Evolutionary conservation across 2,797 vertebrate species (phyloP).

Genomic region (Parotocinclus haroldoi): DNA sequence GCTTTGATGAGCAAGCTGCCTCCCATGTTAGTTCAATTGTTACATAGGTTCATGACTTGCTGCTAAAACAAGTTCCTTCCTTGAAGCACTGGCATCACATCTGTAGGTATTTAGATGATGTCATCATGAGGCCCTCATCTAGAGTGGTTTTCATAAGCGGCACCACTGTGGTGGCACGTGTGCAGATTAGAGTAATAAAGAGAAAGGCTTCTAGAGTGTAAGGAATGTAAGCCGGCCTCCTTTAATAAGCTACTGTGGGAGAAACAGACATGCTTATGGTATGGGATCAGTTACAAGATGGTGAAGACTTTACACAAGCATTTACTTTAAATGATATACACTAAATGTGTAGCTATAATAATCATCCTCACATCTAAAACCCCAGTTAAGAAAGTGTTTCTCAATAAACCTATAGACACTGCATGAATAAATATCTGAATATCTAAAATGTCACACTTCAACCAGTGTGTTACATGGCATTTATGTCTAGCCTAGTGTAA

Average conservation of each 20-base stretch:
- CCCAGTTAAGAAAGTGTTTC: too few relatives aligned
- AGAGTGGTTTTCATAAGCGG: slow-evolving; percentile 3
- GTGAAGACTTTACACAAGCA: too few relatives aligned
- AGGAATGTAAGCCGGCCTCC: slow-evolving; percentile 64
- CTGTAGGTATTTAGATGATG: slow-evolving; percentile 21
- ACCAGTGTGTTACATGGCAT: too few relatives aligned
- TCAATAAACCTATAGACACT: too few relatives aligned
- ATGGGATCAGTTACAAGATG: slow-evolving; percentile 13
- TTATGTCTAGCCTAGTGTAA: too few relatives aligned
- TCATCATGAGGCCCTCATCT: slow-evolving; percentile 12
- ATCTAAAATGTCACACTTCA: too few relatives aligned
- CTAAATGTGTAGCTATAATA: too few relatives aligned
- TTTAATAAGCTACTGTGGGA: slow-evolving; percentile 60
- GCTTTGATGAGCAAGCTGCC: slow-evolving; percentile 47
- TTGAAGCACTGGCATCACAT: slow-evolving; percentile 9
- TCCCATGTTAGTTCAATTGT: slow-evolving; percentile 49
- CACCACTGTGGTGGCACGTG: slow-evolving; percentile 27
- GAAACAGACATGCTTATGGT: background rate
- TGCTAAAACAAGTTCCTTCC: slow-evolving; percentile 10
- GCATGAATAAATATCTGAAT: too few relatives aligned
- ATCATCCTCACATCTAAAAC: too few relatives aligned
- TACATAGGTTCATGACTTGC: slow-evolving; percentile 1
- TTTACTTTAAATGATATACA: too few relatives aligned
- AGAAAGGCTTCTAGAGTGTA: slow-evolving; percentile 63
- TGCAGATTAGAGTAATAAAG: slow-evolving; percentile 63